Evolutionary conservation across 2,797 vertebrate species (phyloP), one percentile per base, ranked within the genome.

Genomic region (Etheostoma perlongum): DNA sequence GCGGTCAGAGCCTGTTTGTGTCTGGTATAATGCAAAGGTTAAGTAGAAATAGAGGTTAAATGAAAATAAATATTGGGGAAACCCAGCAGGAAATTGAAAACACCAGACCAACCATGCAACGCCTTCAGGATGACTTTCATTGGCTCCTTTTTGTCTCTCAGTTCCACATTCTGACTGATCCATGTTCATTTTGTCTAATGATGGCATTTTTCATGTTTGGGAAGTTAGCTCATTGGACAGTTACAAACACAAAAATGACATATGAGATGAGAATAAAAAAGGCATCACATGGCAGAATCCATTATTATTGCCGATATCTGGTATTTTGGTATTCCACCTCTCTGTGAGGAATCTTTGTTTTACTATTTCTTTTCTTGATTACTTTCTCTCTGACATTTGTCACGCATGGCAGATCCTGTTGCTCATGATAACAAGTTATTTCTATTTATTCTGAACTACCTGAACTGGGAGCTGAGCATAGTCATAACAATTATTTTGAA

Each of bases 71-170:
- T 82, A 87, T 75, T 67, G 40, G 58, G 61, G 61, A 74, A 76
- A 63, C 44, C 21, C 27, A 72, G 80, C 84, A 88, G 81, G 87
- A 89, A 88, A 90, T 90, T 88, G 81, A 82, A 90, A 89, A 80
- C 78, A 82, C 36, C 67, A 58, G 78, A 65, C 19, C 23, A 72
- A 61, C 58, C 67, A 54, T 72, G 19, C 65, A 21, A 68, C 25
- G 52, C 46, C 53, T 64, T 51, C 40, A 62, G n/a, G 60, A 36
- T 67, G 53, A 74, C 72, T 81, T 82, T 80, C 62, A 64, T 42
- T 73, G 49, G 62, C 71, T 79, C n/a, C 52, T 74, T 58, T 67
- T 30, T 19, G 16, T 67, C 49, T 44, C 46, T 67, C 48, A 10
- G 14, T 73, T 73, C 27, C 25, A 33, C 68, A 69, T 27, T 27